Percentiles rank a stretch among this genome's conserved stretches.
Conservation (phyloP, 2,888 invertebrate species). For the Leistus spinibarbis region DNA sequence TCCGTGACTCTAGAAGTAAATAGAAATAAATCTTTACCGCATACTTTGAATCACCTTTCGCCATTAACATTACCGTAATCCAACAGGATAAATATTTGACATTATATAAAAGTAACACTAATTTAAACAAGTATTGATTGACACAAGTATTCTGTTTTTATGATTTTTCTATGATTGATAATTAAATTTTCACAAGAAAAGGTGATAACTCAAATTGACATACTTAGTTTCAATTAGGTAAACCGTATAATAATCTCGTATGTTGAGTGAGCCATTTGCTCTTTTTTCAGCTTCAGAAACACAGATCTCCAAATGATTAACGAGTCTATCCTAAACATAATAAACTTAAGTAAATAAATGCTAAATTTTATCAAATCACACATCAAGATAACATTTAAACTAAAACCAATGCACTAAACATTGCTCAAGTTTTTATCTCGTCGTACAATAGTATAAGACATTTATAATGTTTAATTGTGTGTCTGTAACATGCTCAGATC, state of each 20-base stretch:
- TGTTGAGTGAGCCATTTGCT: constrained; percentile 74
- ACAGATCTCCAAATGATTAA: constrained; percentile 75
- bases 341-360: background rate
- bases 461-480: too few species aligned
- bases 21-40: constrained; percentile 23
- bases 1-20: constrained; percentile 66
- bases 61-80: constrained; percentile 37
- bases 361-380: background rate
- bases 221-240: constrained; percentile 81
- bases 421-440: background rate
- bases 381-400: background rate
- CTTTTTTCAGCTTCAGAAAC: constrained; percentile 79
- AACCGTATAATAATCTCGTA: constrained; percentile 77
- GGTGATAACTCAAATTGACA: constrained; percentile 50
- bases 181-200: constrained; percentile 39
- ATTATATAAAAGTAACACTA: constrained; percentile 32
- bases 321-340: constrained; percentile 66
- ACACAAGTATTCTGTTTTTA: background rate
- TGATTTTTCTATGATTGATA: constrained; percentile 9
- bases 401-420: background rate
- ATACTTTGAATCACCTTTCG: constrained; percentile 28
- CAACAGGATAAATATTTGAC: constrained; percentile 40
- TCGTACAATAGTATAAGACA: too few species aligned
- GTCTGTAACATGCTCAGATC: too few species aligned
- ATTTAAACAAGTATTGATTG: background rate